A percentile compares a stretch with the other conserved stretches of the same genome.
These are phyloP conservation scores for Calephelis nemesis DNA, from an alignment of 1,140 invertebrate species.

Conservation along the genomic window DNA sequence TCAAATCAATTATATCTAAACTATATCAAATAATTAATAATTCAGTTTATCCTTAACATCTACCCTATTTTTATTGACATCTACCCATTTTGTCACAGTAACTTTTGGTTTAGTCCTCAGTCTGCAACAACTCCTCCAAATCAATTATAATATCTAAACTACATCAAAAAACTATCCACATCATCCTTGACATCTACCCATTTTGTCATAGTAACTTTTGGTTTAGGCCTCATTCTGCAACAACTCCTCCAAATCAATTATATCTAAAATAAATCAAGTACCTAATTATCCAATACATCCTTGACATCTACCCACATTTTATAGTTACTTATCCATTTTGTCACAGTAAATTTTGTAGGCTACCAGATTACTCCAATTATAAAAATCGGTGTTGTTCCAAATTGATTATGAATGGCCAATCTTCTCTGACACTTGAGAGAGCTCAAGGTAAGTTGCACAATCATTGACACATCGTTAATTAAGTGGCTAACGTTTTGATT, in stretches of 20 bases:
- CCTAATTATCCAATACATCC: background rate
- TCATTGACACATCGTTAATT: slow-evolving; percentile 12
- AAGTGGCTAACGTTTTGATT: background rate
- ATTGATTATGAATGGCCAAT: slow-evolving; percentile 9
- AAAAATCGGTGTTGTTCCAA: background rate
- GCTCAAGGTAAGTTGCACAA: slow-evolving; percentile 9
- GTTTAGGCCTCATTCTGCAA: too few species aligned
- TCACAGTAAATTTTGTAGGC: background rate
- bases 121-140: too few species aligned
- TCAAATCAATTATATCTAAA: too few species aligned
- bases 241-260: too few species aligned
- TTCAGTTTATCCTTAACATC: background rate
- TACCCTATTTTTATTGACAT: background rate
- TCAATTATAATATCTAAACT: too few species aligned
- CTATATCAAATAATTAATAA: background rate
- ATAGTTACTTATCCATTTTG: background rate
- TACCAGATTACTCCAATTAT: slow-evolving; percentile 16
- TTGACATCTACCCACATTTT: background rate
- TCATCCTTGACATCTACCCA: background rate
- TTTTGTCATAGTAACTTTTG: too few species aligned
- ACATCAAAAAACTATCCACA: background rate
- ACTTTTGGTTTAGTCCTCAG: too few species aligned
- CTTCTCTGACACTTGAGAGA: background rate
- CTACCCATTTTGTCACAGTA: background rate
- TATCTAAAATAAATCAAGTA: too few species aligned